A percentile compares a stretch with the other conserved stretches of the same genome.
Conservation (phyloP, 1,140 invertebrate species). For the Bombyx mori region DNA sequence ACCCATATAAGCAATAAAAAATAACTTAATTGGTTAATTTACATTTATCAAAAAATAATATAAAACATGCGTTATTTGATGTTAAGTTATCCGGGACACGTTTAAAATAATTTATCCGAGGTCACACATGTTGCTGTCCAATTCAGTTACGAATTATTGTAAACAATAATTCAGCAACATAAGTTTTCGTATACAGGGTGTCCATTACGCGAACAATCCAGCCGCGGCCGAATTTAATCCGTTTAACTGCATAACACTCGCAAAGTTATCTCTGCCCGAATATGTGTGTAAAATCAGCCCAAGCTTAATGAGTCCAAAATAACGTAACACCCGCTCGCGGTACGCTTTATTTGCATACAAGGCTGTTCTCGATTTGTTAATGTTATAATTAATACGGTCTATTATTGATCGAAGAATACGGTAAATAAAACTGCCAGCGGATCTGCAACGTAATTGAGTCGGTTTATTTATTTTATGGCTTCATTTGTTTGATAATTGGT, state of each 20-base stretch:
- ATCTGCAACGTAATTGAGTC: too few relatives aligned
- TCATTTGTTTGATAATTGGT: neutral
- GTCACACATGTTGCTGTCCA: too few relatives aligned
- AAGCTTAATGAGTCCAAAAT: constrained; percentile 42
- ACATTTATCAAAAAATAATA: too few relatives aligned
- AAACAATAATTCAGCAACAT: neutral
- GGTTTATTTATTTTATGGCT: neutral
- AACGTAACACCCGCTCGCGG: constrained; percentile 22
- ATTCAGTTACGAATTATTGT: too few relatives aligned
- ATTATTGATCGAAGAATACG: too few relatives aligned
- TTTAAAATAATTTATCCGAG: too few relatives aligned
- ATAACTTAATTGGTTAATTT: too few relatives aligned
- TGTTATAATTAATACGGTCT: constrained; percentile 22
- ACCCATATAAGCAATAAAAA: too few relatives aligned
- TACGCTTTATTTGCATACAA: constrained; percentile 19
- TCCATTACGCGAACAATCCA: constrained; percentile 35
- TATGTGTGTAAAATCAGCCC: constrained; percentile 34
- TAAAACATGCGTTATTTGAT: too few relatives aligned
- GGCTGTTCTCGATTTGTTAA: constrained; percentile 13
- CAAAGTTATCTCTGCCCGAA: constrained; percentile 34
- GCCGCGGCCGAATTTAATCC: constrained; percentile 44
- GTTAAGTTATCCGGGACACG: too few relatives aligned
- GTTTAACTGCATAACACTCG: constrained; percentile 39
- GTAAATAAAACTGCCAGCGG: too few relatives aligned
- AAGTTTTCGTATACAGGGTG: constrained; percentile 26